phyloP scores from a whole-genome alignment of 2,113 vertebrate species.

The Mungos mungo region DNA sequence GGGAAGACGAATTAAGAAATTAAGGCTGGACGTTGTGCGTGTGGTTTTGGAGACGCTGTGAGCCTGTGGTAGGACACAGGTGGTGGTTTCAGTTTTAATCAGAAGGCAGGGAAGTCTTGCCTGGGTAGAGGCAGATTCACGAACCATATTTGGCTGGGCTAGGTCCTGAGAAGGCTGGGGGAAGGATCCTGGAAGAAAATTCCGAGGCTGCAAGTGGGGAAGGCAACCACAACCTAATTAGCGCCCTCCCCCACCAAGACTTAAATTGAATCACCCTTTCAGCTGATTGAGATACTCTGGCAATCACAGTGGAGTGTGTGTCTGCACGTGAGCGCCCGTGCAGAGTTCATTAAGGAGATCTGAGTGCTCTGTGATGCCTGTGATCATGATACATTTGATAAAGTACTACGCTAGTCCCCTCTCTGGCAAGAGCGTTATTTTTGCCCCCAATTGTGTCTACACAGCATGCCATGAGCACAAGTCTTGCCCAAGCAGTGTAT shows the following conservation, averaged over 20 bases:
- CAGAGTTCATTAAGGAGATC: background rate
- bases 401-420: background rate
- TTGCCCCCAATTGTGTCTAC: background rate
- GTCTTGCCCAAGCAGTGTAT: background rate
- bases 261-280: background rate
- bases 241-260: background rate
- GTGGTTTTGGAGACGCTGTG: slow-evolving; percentile 22
- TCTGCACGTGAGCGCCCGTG: background rate
- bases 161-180: background rate
- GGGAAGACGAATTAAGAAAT: slow-evolving; percentile 9
- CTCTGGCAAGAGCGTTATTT: background rate
- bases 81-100: slow-evolving; percentile 73
- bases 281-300: background rate
- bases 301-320: background rate
- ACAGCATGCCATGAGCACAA: background rate
- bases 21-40: background rate
- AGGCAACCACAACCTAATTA: background rate
- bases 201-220: background rate
- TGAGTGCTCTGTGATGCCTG: background rate
- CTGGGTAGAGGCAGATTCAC: background rate
- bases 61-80: slow-evolving; percentile 48
- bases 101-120: slow-evolving; percentile 2
- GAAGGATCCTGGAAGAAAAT: background rate
- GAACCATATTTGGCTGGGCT: slow-evolving; percentile 41
- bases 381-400: background rate